Evolutionary conservation across 1,140 invertebrate species (phyloP), one percentile per base, ranked within the genome.

Genomic region (Mylabris phalerata): DNA sequence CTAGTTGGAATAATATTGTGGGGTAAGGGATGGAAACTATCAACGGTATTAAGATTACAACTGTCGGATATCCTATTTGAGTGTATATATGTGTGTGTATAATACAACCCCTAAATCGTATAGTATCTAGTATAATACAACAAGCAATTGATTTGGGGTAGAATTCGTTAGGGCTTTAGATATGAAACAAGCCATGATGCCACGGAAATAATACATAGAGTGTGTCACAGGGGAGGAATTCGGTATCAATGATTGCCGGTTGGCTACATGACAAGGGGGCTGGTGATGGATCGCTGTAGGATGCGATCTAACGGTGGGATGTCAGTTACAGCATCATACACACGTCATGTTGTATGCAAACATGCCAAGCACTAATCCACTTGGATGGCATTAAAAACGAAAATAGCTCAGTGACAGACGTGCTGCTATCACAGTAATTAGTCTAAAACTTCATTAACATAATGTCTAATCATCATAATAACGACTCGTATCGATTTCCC

Each of bases 301-400:
- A 55, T 47, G 41, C 52, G 52, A 55, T 47, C 52, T 55, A 44
- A 44, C 44, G 52, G 47, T 4, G 52, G 45, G 52, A 55, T 55
- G 52, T 55, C 52, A 55, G 52, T 55, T 55, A 55, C 52, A 55
- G 52, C 52, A 55, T 55, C 48, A 55, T 55, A 26, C 46, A 40
- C 52, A 44, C 52, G 44, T 55, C 52, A 55, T 55, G 52, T 55
- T 55, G 52, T 55, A 47, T 55, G 52, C 52, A 55, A 55, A 55
- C 52, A 55, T 55, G 44, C 45, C 52, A 55, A 44, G 4, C 4
- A 32, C 32, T 32, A 19, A 19, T 19, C 19, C 19, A 19, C 19
- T 19, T 19, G 19, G 19, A 19, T 19, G 32, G 32, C 7, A 32
- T 32, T 32, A 32, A 32, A 32, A 32, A 32, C 32, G 7, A 5